phyloP scores from a whole-genome alignment of 2,113 vertebrate genomes.

The Corythaixoides concolor region DNA sequence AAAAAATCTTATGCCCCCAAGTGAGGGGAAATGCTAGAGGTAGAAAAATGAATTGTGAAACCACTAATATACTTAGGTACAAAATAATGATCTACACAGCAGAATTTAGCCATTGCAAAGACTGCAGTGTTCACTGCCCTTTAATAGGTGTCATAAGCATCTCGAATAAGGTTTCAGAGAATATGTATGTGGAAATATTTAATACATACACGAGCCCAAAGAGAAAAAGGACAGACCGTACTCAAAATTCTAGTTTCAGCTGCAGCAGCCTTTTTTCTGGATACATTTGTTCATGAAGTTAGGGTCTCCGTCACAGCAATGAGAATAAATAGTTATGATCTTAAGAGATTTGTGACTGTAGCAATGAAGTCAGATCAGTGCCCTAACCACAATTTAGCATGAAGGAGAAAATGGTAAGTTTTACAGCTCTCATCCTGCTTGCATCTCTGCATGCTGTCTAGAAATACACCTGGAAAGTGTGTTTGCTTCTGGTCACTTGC shows the following conservation, averaged over 20 bases:
- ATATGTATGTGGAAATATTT: not conserved
- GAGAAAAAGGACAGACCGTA: not conserved
- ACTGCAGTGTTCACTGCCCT: not conserved
- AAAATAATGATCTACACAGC: not conserved
- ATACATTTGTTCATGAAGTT: not conserved
- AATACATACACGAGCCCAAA: not conserved
- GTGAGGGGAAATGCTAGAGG: not conserved
- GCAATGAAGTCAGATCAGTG: not conserved
- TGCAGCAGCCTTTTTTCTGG: not conserved
- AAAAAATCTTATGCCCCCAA: not conserved
- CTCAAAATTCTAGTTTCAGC: not conserved
- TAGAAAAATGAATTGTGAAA: not conserved
- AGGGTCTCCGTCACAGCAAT: not conserved
- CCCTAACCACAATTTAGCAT: not conserved
- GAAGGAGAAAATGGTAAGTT: not conserved
- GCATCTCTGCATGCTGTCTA: not conserved
- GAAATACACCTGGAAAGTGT: not conserved
- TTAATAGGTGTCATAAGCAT: not conserved
- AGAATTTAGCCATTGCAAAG: not conserved
- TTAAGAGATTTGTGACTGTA: not conserved
- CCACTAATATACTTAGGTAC: not conserved
- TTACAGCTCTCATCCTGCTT: not conserved
- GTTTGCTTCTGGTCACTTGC: not conserved
- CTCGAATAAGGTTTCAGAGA: not conserved
- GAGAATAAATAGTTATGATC: not conserved